Conservation (phyloP, 2,888 invertebrate genomes). For the Dicycla oo region DNA sequence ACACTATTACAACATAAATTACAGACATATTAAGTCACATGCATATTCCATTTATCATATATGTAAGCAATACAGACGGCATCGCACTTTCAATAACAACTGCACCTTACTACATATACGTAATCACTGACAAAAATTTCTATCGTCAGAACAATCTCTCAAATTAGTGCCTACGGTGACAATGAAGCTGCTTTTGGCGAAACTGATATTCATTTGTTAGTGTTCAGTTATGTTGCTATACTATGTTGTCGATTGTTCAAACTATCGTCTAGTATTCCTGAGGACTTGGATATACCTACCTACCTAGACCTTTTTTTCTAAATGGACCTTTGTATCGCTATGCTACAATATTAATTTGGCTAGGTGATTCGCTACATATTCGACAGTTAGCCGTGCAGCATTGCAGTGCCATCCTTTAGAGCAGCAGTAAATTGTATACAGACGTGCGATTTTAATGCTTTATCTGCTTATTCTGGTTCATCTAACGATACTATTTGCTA, state of each 20-base stretch:
- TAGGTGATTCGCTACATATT: neutral
- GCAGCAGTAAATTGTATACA: constrained; percentile 8
- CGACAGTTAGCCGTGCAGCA: neutral
- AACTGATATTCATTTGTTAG: neutral
- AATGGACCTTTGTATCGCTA: neutral
- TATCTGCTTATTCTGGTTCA: constrained; percentile 26
- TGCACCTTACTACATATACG: constrained; percentile 21
- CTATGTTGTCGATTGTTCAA: neutral
- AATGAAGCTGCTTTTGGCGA: neutral
- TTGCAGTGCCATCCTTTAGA: neutral
- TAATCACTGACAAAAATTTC: constrained; percentile 35
- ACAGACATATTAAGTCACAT: constrained; percentile 2
- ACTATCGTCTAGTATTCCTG: neutral
- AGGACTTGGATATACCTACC: neutral
- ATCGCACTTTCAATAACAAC: constrained; percentile 31
- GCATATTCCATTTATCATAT: constrained; percentile 50
- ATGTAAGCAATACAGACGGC: constrained; percentile 22
- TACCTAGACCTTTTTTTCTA: neutral
- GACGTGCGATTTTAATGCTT: constrained; percentile 1
- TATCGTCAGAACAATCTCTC: constrained; percentile 31
- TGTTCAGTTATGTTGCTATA: neutral
- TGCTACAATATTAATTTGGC: neutral
- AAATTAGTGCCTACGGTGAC: constrained; percentile 15
- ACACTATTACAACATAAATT: constrained; percentile 22
- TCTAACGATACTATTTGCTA: no score